Base-by-base conservation (phyloP, 2,888 invertebrate species). In the Aporophyla lueneburgensis region DNA sequence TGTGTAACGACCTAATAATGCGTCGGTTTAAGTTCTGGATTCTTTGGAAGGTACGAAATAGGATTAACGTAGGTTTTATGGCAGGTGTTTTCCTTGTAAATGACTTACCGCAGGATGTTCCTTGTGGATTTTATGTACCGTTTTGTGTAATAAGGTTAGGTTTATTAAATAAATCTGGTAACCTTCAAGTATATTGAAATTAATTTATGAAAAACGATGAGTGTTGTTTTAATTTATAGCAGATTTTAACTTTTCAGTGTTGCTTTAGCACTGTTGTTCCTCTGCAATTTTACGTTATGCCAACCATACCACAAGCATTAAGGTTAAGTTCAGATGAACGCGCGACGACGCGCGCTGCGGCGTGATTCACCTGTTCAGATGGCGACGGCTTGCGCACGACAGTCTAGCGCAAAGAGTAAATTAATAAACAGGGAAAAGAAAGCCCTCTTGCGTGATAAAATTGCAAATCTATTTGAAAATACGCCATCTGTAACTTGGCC, bases 1-100 rank as follows among this genome's bases (percentile, higher is more conserved):
- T 87, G 76, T 85, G 70, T 82, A 88, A 88, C 85, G 85, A 80
- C 82, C 86, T 86, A 88, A 83, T 88, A 88, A 87, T 87, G 85
- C 84, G 76, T 85, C 80, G 75, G 78, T 87, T 81, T 71, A 63
- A 74, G 70, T 78, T 75, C 49, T 68, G 62, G 68, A 70, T 70
- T 68, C 54, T 69, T 61, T 65, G 24, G 54, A 71, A 82, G 72
- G 61, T 73, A 80, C 46, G 51, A 54, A 58, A 70, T 59, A 56
- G 75, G 82, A 84, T 81, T 83, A 82, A 33, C 58, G 49, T 33
- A 62, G 69, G 71, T 75, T 86, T 80, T 73, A 72, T 62, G 65
- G 51, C 33, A 51, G 69, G 61, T 58, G 54, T 49, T 72, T 77
- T 67, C 33, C 40, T 19, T 63, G 54, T 63, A 66, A 76, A 80